Evolutionary conservation across 2,888 invertebrate species (phyloP).

Genomic region (Nemotelus pantherinus): DNA sequence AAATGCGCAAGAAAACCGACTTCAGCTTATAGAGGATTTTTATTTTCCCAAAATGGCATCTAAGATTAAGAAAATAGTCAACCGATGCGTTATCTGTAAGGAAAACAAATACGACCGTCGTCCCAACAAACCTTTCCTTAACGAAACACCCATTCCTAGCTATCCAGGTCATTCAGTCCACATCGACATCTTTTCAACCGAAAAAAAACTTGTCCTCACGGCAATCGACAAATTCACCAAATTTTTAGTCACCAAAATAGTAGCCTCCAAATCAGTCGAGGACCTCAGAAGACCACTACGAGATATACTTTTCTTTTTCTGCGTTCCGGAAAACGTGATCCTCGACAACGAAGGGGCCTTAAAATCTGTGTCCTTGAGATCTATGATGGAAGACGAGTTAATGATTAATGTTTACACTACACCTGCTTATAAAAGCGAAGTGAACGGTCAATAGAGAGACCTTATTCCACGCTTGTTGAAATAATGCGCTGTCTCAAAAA

Average conservation of each 20-base stretch:
- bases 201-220: slow-evolving; percentile 45
- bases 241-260: slow-evolving; percentile 36
- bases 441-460: slow-evolving; percentile 41
- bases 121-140: slow-evolving; percentile 21
- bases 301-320: slow-evolving; percentile 33
- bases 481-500: slow-evolving; percentile 40
- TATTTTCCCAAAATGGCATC: slow-evolving; percentile 46
- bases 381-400: slow-evolving; percentile 26
- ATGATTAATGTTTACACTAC: slow-evolving; percentile 5
- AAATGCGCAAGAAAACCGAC: slow-evolving; percentile 44
- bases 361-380: slow-evolving; percentile 31
- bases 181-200: slow-evolving; percentile 43
- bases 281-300: slow-evolving; percentile 41
- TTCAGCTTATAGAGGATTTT: slow-evolving; percentile 45
- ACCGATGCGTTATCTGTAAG: slow-evolving; percentile 31
- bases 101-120: slow-evolving; percentile 46
- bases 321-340: slow-evolving; percentile 31
- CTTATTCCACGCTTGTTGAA: slow-evolving; percentile 47
- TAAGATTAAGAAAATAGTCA: slow-evolving; percentile 39
- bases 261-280: slow-evolving; percentile 36
- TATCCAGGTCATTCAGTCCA: slow-evolving; percentile 32
- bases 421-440: slow-evolving; percentile 29
- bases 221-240: slow-evolving; percentile 49
- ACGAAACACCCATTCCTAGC: slow-evolving; percentile 12
- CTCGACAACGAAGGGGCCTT: slow-evolving; percentile 44